These are phyloP conservation scores for Pituophis catenifer DNA, from an alignment of 2,113 vertebrate genomes.

Conservation along the genomic window DNA sequence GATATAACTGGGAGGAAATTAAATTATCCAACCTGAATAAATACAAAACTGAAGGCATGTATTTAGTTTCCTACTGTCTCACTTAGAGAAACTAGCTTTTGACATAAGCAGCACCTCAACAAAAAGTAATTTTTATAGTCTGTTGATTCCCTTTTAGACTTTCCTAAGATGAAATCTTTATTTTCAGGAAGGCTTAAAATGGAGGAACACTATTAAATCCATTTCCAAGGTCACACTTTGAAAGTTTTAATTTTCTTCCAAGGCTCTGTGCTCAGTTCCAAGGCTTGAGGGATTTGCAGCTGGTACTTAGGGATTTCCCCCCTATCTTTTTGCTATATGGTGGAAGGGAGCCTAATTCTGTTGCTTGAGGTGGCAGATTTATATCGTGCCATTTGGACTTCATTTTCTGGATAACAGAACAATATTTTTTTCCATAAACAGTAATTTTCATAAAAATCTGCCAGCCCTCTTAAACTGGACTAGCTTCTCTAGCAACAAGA, in stretches of 20 bases:
- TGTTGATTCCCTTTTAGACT: conserved; percentile 52
- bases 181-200: conserved; percentile 70
- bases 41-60: neutral
- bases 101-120: conserved; percentile 19
- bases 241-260: conserved; percentile 71
- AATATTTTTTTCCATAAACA: neutral
- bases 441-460: neutral
- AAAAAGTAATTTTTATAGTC: conserved; percentile 57
- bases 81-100: conserved; percentile 3
- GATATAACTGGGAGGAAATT: conserved; percentile 1
- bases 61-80: neutral
- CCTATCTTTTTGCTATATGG: conserved; percentile 28
- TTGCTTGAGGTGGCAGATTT: conserved; percentile 32
- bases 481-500: conserved; percentile 33
- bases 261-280: conserved; percentile 58
- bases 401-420: neutral
- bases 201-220: conserved; percentile 68
- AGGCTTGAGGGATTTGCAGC: conserved; percentile 67
- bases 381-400: conserved; percentile 4
- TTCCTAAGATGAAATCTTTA: conserved; percentile 72
- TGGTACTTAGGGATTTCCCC: conserved; percentile 51
- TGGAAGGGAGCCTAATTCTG: conserved; percentile 41
- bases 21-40: neutral
- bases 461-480: conserved; percentile 3
- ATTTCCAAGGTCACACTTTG: conserved; percentile 72